Evolutionary conservation across 2,888 invertebrate species (phyloP).

Genomic region (Aricia artaxerxes): DNA sequence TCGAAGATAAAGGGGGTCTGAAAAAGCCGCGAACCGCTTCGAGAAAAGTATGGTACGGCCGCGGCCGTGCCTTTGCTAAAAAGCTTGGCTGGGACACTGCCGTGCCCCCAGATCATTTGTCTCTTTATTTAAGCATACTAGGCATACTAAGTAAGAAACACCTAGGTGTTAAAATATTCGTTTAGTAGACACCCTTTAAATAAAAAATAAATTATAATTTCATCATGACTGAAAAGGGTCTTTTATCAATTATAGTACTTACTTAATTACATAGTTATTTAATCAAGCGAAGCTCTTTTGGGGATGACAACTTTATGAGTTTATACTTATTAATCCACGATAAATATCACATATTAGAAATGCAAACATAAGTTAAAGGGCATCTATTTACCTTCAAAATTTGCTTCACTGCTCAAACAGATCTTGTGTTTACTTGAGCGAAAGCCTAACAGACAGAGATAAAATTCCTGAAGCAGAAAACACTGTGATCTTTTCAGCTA

Average conservation of each 20-base stretch:
- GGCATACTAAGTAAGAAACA: no score
- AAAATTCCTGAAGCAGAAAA: constrained; percentile 17
- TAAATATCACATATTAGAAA: background rate
- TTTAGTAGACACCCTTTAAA: no score
- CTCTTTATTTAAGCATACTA: no score
- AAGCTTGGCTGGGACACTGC: no score
- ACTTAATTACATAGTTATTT: background rate
- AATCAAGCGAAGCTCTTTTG: background rate
- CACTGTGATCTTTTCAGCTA: constrained; percentile 13
- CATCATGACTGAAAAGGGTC: background rate
- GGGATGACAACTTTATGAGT: background rate
- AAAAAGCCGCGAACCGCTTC: no score
- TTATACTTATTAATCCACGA: background rate
- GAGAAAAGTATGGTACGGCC: no score
- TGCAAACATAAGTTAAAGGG: background rate
- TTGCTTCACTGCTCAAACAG: constrained; percentile 8
- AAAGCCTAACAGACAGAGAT: background rate
- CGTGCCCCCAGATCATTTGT: no score
- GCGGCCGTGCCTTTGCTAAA: no score
- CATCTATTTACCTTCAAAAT: background rate
- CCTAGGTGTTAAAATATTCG: no score
- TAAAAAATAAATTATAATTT: no score
- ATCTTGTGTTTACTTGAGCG: constrained; percentile 21
- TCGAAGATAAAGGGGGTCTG: no score
- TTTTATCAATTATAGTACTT: background rate